Base-by-base conservation (phyloP, 2,888 invertebrate genomes). In the Chrysolina haemoptera region DNA sequence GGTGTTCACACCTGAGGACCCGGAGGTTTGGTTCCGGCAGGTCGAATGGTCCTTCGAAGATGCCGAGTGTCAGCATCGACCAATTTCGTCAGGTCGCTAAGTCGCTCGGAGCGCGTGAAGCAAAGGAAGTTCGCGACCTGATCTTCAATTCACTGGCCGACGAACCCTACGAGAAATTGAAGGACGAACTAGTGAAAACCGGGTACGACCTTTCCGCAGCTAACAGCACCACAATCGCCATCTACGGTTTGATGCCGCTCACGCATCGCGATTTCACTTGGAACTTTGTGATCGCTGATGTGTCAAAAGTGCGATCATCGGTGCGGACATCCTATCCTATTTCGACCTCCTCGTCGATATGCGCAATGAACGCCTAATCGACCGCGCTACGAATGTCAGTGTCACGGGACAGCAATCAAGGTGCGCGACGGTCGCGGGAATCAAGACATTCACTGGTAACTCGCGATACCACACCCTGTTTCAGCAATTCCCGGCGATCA, bases 151-250 rank as follows among this genome's bases (percentile, higher is more conserved):
- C n/a, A n/a, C n/a, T n/a, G n/a, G n/a, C n/a, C n/a, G n/a, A n/a
- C n/a, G n/a, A n/a, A n/a, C n/a, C n/a, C n/a, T n/a, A n/a, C n/a
- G n/a, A n/a, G n/a, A n/a, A 18, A 11, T 40, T 64, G 8, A 64
- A 64, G 40, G 18, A 18, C 16, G 64, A 64, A 64, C 35, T 64
- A 10, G 27, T 27, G 14, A 62, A 35, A 50, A 62, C 55, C 40
- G 43, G 9, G 4, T 69, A 64, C 35, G 43, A 46, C 18, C 16
- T 73, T 16, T 69, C 18, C 14, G 73, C 73, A 10, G 74, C 71
- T 41, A 76, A 74, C 55, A 62, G 62, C n/a, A 62, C 74, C 12
- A 16, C 59, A 14, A 75, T 75, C 20, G 27, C 70, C 14, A 76
- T 74, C 5, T 76, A 77, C 40, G 73, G n/a, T n/a, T n/a, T n/a